Evolutionary conservation across 2,888 invertebrate genomes (phyloP), one percentile per base, ranked within the genome.

Genomic region (Odontocolon sp.): DNA sequence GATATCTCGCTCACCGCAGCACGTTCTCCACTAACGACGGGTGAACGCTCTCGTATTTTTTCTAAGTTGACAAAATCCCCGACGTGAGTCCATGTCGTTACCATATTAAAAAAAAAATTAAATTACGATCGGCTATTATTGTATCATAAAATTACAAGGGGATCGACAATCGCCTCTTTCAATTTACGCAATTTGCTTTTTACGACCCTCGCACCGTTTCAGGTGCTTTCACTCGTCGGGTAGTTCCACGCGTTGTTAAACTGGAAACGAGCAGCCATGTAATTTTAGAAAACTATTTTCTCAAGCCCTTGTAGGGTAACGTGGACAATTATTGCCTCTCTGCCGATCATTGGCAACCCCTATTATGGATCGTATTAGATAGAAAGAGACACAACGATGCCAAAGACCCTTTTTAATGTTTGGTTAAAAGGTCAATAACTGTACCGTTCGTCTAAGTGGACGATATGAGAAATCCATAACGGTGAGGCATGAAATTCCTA

Each of bases 21-120:
- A 80, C 81, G 72, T 78, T 76, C 71, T 42, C 36, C 42, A 11
- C 64, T 81, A 79, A 80, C 80, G 75, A 78, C 77, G 80, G 76
- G 33, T 31, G 9, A 42, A 38, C 6, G n/a, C 11, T 26, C 23
- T 26, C 47, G 21, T 9, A 38, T 3, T 38, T 54, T 69, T 52
- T 26, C 28, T 52, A 38, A 64, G 56, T 69, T 26, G 64, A 21
- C 28, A 23, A 47, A 72, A 66, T 54, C 42, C 42, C 42, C 11
- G 11, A 52, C 31, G 36, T 11, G 11, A 21, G 21, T 18, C 11
- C 11, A 38, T 23, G 23, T 40, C 54, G 28, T 54, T 66, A 23
- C 52, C 9, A 38, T 54, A 57, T 57, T n/a, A n/a, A n/a, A n/a
- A n/a, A n/a, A n/a, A n/a, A n/a, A n/a, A n/a, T n/a, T n/a, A 6